A percentile compares a stretch with the other conserved stretches of the same genome.
Conservation (phyloP, 2,797 vertebrate species). For the Dipus sagitta region DNA sequence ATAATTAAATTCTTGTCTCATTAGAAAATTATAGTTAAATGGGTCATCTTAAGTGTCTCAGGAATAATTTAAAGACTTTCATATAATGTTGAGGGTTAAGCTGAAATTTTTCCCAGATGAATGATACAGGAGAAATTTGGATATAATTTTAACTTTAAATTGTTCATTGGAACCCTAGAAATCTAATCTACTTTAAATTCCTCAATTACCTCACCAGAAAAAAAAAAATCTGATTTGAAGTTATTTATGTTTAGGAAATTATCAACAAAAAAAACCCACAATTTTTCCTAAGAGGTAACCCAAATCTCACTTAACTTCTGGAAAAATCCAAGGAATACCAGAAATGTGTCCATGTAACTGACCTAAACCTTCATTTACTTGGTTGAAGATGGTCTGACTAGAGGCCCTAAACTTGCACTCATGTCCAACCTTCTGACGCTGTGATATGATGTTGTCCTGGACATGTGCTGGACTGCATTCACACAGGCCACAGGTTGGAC, state of each 20-base stretch:
- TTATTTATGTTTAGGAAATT: conserved; percentile 49
- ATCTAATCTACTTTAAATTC: conserved; percentile 39
- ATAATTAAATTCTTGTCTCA: conserved; percentile 67
- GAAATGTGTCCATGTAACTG: background rate
- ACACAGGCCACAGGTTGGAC: too few species aligned
- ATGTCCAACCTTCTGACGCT: too few species aligned
- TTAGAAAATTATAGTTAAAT: conserved; percentile 46
- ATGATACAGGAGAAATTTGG: background rate
- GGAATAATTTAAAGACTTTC: conserved; percentile 54
- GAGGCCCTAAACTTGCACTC: background rate
- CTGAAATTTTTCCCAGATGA: conserved; percentile 16
- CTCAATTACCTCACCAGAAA: background rate
- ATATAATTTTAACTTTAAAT: conserved; percentile 16
- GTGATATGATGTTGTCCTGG: too few species aligned
- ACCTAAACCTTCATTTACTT: background rate
- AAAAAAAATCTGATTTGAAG: conserved; percentile 34
- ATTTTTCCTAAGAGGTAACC: conserved; percentile 60
- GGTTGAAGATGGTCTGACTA: background rate
- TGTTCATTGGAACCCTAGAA: conserved; percentile 31
- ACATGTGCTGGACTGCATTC: too few species aligned
- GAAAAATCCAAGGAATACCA: conserved; percentile 44
- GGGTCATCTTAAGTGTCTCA: conserved; percentile 37
- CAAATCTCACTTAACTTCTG: conserved; percentile 26
- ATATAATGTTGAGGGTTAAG: conserved; percentile 14
- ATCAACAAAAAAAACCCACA: background rate